Base-by-base conservation (phyloP, 2,888 invertebrate genomes). In the Crossocerus cetratus region DNA sequence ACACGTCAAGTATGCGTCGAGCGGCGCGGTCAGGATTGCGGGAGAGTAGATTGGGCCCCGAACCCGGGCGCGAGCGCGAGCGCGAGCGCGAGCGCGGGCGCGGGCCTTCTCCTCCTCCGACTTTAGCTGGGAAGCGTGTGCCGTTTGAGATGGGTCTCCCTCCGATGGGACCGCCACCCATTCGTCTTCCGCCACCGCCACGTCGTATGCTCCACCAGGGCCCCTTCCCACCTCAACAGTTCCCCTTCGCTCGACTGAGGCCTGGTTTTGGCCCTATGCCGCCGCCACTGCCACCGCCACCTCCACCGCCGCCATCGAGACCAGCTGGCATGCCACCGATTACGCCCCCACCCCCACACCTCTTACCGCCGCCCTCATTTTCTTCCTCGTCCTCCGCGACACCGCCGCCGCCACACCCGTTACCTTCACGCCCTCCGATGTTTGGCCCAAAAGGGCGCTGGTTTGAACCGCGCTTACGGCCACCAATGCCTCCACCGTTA, bases 181-280 rank as follows among this genome's bases (percentile, higher is more conserved):
- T 49, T 14, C 49, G 49, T 16, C 49, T 16, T 49, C n/a, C 13
- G 49, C 66, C 54, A 5, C 66, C 78, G 3, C 75, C 77, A 18
- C 78, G 85, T 4, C 77, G 81, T 13, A 74, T 78, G 49, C 86
- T 84, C 65, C 85, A 83, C 65, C 85, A 83, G 0, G 78, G 76
- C 0, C 83, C 84, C 0, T 85, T 75, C 45, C 69, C 78, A n/a
- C 80, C 77, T 3, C 83, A 78, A 14, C 82, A 76, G 14, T 86
- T 80, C 20, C 79, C 80, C 59, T 86, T 78, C 53, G 80, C 76
- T 2, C 77, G 77, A 3, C 80, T 80, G 2, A 69, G 70, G 21
- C 72, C 74, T 21, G 64, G 42, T 2, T 83, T 80, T 23, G 77
- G 83, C 11, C 81, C 78, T 1, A 69, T 69, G 69, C 76, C 75